Evolutionary conservation across 2,888 invertebrate species (phyloP), one percentile per base, ranked within the genome.

Genomic region (Myathropa florea): DNA sequence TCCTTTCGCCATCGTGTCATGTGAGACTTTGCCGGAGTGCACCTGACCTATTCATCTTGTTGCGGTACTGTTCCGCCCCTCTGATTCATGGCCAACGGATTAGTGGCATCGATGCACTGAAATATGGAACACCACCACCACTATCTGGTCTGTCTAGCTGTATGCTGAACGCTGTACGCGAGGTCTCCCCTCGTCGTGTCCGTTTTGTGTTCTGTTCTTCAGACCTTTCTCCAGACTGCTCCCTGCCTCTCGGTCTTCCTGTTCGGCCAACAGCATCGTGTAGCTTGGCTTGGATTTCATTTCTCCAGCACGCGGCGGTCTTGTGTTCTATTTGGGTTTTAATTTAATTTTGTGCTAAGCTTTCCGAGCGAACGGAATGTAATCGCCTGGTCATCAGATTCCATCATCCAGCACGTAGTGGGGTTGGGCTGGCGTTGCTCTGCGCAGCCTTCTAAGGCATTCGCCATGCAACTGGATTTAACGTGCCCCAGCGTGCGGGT

Each of bases 1-100:
- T 86, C 86, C 75, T 86, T 86, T 86, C 82, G 72, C 83, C 86
- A 75, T 73, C 83, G 79, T 79, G 71, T 86, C 86, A 86, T 86
- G 81, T 79, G 71, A 68, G 60, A 83, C 72, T 76, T 53, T 23
- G 36, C 57, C 57, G 65, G 55, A 63, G 55, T 83, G 78, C 86
- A 86, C 86, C 82, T 86, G 83, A 86, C 86, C 78, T 83, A 86
- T 83, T 77, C 78, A 86, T 83, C 82, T 77, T 78, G 83, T 63
- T 70, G 86, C 70, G 78, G 86, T 83, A 70, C 68, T 67, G 86
- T 86, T 75, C 83, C 86, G 82, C 85, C 86, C 78, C 86, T 86
- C 84, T 53, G 73, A 80, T 79, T 83, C 85, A 86, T 78, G 78
- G 73, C 82, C 73, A 82, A 12, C 59, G 26, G 46, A 60, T 67